Conservation (phyloP, 2,888 invertebrate genomes). For the Horisme vitalbata region DNA sequence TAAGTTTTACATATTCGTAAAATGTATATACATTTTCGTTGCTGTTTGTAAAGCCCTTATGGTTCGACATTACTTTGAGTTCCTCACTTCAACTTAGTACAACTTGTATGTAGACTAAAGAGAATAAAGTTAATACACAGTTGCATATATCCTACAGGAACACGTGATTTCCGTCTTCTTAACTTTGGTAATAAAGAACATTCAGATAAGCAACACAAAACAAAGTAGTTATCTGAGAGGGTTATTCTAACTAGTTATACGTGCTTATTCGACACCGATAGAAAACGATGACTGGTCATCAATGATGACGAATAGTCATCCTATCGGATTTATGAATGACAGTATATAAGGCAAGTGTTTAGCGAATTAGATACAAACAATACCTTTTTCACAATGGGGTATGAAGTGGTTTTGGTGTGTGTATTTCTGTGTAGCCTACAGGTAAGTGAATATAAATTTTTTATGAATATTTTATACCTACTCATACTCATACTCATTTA, state of each 20-base stretch:
- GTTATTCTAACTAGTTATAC: conserved; percentile 39
- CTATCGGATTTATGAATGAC: conserved; percentile 41
- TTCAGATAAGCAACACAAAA: conserved; percentile 9
- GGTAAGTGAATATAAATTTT: conserved; percentile 42
- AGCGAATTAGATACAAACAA: conserved; percentile 13
- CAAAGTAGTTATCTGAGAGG: conserved; percentile 24
- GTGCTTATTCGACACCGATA: conserved; percentile 41
- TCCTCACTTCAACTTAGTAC: no score
- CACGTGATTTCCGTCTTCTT: conserved; percentile 13
- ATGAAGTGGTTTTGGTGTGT: conserved; percentile 40
- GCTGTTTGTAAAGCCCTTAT: no score
- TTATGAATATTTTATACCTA: no score
- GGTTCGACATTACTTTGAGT: no score
- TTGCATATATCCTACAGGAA: conserved; percentile 1
- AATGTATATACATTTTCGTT: no score
- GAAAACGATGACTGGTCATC: conserved; percentile 34
- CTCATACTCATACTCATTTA: no score
- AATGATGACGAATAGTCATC: conserved; percentile 48
- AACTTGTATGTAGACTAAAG: no score
- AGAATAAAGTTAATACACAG: no score
- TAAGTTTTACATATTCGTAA: no score
- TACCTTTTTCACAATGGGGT: conserved; percentile 49
- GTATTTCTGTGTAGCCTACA: conserved; percentile 50
- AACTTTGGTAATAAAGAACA: conserved; percentile 3
- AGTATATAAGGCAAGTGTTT: conserved; percentile 25